Base-by-base conservation (phyloP, 2,888 invertebrate species). In the Ophion obscuratus region DNA sequence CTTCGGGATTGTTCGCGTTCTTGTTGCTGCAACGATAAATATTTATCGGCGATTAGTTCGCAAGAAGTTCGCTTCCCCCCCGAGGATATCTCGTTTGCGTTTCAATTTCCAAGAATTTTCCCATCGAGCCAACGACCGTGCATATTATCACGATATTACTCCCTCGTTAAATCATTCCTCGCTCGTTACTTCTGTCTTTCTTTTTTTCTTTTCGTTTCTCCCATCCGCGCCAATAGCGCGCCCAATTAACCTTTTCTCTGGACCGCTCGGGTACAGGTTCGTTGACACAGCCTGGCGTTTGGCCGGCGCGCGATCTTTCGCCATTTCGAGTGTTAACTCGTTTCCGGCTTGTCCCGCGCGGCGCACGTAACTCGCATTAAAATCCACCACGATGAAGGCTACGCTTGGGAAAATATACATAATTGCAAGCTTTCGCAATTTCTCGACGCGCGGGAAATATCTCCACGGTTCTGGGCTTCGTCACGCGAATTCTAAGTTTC, bases 171-270 rank as follows among this genome's bases (percentile, higher is more conserved):
- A 81, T 74, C 67, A 81, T 74, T 74, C n/a, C 59, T 57, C 57
- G 76, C 24, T 70, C 70, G 14, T 62, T 61, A 36, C n/a, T 71
- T 40, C 36, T 40, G 36, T 14, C 11, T 44, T 53, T 17, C 11
- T 44, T 53, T 17, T 47, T 64, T 57, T 66, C 44, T 68, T 20
- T 31, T 79, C 9, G 2, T 80, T 81, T 83, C 83, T 86, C 75
- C 70, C 47, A 47, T 71, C 61, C 81, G 73, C 70, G 77, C 77
- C 80, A 87, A 89, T 79, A 68, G 53, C 79, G 86, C 85, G 88
- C 80, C 87, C 90, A 86, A 90, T 90, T 90, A 90, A 90, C 89
- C 88, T 89, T 88, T 88, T 83, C 88, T 80, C 64, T 75, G 62
- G 64, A 64, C 27, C 47, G 31, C 59, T 57, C 67, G 79, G 40